These are phyloP conservation scores for Eretmocerus hayati DNA, from an alignment of 2,888 invertebrate genomes.

Conservation along the genomic window DNA sequence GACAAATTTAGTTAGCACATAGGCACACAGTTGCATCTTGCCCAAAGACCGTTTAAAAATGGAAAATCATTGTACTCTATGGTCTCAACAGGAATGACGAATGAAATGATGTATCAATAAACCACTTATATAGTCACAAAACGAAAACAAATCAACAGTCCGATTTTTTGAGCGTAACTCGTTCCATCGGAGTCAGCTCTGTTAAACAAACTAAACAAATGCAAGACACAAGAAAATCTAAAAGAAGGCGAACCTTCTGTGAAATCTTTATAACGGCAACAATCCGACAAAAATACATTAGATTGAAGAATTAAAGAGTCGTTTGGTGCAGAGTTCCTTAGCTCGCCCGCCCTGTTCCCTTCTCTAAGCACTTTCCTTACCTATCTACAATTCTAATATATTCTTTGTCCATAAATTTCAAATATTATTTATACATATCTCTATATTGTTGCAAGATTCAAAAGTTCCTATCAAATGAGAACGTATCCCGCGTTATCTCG, in stretches of 20 bases:
- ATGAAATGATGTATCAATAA: slow-evolving; percentile 1
- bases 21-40: background rate
- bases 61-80: slow-evolving; percentile 17
- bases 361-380: background rate
- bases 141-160: slow-evolving; percentile 6
- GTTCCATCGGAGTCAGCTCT: background rate
- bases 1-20: background rate
- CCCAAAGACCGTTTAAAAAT: background rate
- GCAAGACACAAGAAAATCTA: slow-evolving; percentile 5
- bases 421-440: background rate
- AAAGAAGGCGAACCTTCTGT: background rate
- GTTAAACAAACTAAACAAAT: slow-evolving; percentile 5
- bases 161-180: background rate
- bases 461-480: background rate
- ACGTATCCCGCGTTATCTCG: background rate
- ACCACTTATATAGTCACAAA: background rate
- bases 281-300: slow-evolving; percentile 7
- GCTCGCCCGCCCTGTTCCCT: background rate
- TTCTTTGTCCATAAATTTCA: background rate
- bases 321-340: background rate
- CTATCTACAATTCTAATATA: slow-evolving; percentile 9
- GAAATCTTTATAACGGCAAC: slow-evolving; percentile 1
- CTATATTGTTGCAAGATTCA: slow-evolving; percentile 2
- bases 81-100: slow-evolving; percentile 20
- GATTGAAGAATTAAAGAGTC: background rate